Conservation (phyloP, 2,113 vertebrate genomes). For the Gymnorhina tibicen region DNA sequence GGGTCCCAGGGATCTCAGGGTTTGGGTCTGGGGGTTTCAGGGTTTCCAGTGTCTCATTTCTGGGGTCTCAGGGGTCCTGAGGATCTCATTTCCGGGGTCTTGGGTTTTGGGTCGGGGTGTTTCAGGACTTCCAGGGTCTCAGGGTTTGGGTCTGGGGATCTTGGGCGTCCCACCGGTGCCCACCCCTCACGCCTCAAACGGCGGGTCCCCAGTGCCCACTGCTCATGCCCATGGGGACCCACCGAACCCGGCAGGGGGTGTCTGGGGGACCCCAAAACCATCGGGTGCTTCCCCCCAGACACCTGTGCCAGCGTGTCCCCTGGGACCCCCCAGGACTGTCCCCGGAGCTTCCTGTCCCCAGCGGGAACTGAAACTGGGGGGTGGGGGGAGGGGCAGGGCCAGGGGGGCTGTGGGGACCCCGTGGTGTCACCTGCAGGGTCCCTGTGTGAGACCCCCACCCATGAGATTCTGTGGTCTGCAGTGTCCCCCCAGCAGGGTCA, state of each 20-base stretch:
- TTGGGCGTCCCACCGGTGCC: background rate
- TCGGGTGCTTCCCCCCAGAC: background rate
- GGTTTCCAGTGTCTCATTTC: background rate
- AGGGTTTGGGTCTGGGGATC: background rate
- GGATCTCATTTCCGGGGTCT: background rate
- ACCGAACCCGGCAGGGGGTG: background rate
- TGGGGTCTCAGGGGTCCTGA: background rate
- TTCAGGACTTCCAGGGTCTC: no score
- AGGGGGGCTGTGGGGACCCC: background rate
- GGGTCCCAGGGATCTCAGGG: background rate
- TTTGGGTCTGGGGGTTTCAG: background rate
- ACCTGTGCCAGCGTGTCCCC: background rate
- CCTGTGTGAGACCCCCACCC: background rate
- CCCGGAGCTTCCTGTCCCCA: background rate
- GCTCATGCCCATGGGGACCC: no score
- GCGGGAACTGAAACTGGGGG: background rate
- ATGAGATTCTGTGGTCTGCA: background rate
- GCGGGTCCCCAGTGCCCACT: rapidly evolving
- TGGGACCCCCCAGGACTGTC: background rate
- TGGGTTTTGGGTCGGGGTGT: background rate
- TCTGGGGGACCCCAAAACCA: background rate
- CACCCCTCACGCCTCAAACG: background rate
- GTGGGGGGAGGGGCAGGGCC: no score
- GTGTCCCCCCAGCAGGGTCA: background rate
- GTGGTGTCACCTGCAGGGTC: background rate